These are phyloP conservation scores for Macrosoma leucophasiata DNA, from an alignment of 2,888 invertebrate species.

Conservation along the genomic window DNA sequence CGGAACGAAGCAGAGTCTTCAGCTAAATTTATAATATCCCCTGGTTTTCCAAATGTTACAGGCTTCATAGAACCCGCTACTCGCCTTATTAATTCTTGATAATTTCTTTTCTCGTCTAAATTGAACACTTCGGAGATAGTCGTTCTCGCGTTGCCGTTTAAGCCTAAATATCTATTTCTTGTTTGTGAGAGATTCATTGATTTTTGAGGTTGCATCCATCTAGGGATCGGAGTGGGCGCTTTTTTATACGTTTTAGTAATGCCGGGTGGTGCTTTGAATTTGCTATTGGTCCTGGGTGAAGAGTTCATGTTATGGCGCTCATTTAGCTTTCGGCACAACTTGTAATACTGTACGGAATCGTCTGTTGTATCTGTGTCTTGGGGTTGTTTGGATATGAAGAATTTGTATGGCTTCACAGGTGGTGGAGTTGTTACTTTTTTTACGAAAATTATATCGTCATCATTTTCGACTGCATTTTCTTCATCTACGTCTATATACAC, in stretches of 20 bases:
- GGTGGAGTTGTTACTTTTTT: slow-evolving; percentile 48
- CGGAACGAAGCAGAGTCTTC: slow-evolving; percentile 54
- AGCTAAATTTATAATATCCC: slow-evolving; percentile 48
- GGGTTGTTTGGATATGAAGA: slow-evolving; percentile 36
- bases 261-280: slow-evolving; percentile 53
- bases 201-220: slow-evolving; percentile 49
- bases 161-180: slow-evolving; percentile 42
- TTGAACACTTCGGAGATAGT: slow-evolving; percentile 70
- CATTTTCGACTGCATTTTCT: slow-evolving; percentile 35
- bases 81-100: slow-evolving; percentile 69
- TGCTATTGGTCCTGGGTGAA: slow-evolving; percentile 48
- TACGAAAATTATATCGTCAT: slow-evolving; percentile 59
- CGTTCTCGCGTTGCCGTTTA: slow-evolving; percentile 51
- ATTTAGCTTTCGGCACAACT: slow-evolving; percentile 40
- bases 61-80: slow-evolving; percentile 46
- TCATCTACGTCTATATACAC: slow-evolving; percentile 54
- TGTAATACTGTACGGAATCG: slow-evolving; percentile 42
- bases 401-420: slow-evolving; percentile 45
- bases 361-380: slow-evolving; percentile 30
- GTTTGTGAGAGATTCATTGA: slow-evolving; percentile 38
- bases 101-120: slow-evolving; percentile 74
- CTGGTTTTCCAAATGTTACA: slow-evolving; percentile 33
- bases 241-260: slow-evolving; percentile 58
- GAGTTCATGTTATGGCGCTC: slow-evolving; percentile 32
- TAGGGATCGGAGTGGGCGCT: slow-evolving; percentile 42